These are phyloP conservation scores for Boulengeromyrus knoepffleri DNA, from an alignment of 2,113 vertebrate species.

Conservation along the genomic window DNA sequence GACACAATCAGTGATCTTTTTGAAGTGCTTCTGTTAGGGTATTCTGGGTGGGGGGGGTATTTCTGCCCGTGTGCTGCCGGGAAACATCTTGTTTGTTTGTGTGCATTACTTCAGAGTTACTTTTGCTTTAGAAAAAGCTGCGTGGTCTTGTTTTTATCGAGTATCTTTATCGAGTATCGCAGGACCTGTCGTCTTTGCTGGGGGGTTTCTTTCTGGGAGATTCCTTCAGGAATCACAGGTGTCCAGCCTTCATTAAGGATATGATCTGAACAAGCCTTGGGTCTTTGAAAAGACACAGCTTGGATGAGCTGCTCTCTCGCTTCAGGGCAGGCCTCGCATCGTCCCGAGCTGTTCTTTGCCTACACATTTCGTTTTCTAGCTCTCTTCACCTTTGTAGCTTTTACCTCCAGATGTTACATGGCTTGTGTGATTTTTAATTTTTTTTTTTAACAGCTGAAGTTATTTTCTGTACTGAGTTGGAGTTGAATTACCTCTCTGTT, in stretches of 20 bases:
- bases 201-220: background rate
- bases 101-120: background rate
- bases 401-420: background rate
- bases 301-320: background rate
- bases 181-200: background rate
- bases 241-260: background rate
- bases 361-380: background rate
- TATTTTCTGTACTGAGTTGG: background rate
- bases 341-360: background rate
- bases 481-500: slow-evolving; percentile 9
- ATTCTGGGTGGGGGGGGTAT: background rate
- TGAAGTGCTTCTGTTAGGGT: background rate
- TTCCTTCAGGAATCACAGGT: background rate
- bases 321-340: background rate
- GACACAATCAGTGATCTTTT: background rate
- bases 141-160: background rate
- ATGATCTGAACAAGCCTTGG: background rate
- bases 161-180: background rate
- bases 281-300: background rate
- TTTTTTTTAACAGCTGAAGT: background rate
- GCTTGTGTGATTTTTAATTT: background rate
- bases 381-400: background rate
- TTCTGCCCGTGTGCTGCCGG: background rate
- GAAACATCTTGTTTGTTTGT: background rate
- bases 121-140: background rate